Evolutionary conservation across 2,797 vertebrate species (phyloP), one percentile per base, ranked within the genome.

Genomic region (Sciurus carolinensis): DNA sequence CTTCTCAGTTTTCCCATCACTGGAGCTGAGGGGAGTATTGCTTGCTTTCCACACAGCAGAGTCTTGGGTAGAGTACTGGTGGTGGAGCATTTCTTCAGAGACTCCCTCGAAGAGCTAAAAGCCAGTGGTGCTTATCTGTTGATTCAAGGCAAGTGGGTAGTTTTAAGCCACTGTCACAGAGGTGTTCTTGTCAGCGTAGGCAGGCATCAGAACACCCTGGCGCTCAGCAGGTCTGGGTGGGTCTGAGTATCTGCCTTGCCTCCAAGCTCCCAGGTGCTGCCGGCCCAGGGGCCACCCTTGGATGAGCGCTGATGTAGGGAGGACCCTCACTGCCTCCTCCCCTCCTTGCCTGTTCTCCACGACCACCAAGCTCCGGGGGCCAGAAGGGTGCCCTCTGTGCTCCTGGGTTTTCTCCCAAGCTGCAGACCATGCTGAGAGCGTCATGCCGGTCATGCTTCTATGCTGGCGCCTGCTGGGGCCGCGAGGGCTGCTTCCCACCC

Each of bases 391-490:
- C 8, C 5, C 17, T 39, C 3, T 15, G 52, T 30, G 39, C 84
- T 54, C 17, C 30, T 47, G 42, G 12, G 24, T 39, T 72, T 52
- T 0, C 80, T 42, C 47, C 42, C n/a, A 7, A 7, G 22, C 7
- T 20, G 0, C 0, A 30, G 50, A 10, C n/a, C 8, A 15, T 1
- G 0, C 50, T 6, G 24, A 24, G 59, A 13, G 28, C 7, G 22
- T 87, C 42, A 12, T 12, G 30, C 64, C 36, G 17, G 52, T 39
- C 39, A 39, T 36, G 66, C 42, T 64, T 87, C 42, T 54, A 2
- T 14, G 4, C 1, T 17, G 87, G 42, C 3, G 18, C 3, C 0
- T 2, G 52, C 26, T 33, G 26, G 0, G 64, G 44, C 9, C 0
- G 0, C 0, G 14, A 24, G 0, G 52, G 6, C 72, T 15, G 28